A percentile compares a stretch with the other conserved stretches of the same genome.
Evolutionary conservation across 2,113 vertebrate species (phyloP).

Genomic region (Zeus faber): DNA sequence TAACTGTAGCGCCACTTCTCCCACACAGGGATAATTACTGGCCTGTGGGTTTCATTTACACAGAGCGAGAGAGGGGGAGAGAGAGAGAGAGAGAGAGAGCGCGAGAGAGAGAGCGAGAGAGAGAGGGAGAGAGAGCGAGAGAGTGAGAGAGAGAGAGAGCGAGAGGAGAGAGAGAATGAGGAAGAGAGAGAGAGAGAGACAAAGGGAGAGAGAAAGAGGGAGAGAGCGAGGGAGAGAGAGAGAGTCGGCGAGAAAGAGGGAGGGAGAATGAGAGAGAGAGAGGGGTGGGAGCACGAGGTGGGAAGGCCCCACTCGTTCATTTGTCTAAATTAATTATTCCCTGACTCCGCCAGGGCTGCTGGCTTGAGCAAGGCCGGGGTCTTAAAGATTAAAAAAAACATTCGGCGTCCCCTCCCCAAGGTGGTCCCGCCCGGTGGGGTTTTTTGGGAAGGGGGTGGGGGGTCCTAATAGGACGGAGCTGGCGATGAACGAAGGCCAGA

Average conservation of each 20-base stretch:
- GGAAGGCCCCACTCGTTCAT: slow-evolving; percentile 59
- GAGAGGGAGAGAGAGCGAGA: slow-evolving; percentile 18
- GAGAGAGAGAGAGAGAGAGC: slow-evolving; percentile 37
- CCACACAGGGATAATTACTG: slow-evolving; percentile 70
- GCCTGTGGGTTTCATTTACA: slow-evolving; percentile 69
- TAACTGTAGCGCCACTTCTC: slow-evolving; percentile 37
- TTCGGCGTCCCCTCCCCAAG: too few species aligned
- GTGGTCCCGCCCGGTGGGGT: background rate
- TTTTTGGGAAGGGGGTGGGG: background rate
- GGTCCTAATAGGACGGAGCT: too few species aligned
- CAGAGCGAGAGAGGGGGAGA: slow-evolving; percentile 4
- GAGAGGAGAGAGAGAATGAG: slow-evolving; percentile 10
- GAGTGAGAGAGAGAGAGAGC: background rate
- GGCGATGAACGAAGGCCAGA: background rate
- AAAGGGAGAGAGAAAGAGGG: slow-evolving; percentile 1
- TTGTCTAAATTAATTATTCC: slow-evolving; percentile 72
- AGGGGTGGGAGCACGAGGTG: slow-evolving; percentile 6
- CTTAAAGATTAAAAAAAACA: too few species aligned
- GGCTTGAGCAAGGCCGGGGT: slow-evolving; percentile 60
- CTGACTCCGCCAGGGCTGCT: slow-evolving; percentile 53
- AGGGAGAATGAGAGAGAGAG: slow-evolving; percentile 4
- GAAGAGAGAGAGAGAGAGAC: slow-evolving; percentile 9
- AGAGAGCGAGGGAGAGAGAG: slow-evolving; percentile 10
- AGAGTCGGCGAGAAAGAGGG: too few species aligned
- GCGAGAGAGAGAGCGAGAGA: slow-evolving; percentile 20